Evolutionary conservation across 2,113 vertebrate genomes (phyloP).

Genomic region (Okapia johnstoni): DNA sequence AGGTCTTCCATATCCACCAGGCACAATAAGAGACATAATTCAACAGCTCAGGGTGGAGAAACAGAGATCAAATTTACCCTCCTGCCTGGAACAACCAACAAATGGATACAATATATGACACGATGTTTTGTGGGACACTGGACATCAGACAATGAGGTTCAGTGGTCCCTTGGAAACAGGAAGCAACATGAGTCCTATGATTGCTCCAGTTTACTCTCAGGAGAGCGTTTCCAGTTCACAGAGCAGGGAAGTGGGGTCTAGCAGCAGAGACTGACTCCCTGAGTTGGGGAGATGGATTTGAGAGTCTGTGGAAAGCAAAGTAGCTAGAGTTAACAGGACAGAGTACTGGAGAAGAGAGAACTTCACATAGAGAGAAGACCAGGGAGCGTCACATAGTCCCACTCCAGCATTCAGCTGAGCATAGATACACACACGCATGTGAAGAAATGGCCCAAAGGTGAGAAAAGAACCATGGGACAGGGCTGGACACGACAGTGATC

Average conservation of each 20-base stretch:
- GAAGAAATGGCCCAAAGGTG: background rate
- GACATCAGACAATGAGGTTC: background rate
- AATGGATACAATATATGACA: background rate
- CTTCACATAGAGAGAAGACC: background rate
- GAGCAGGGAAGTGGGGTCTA: background rate
- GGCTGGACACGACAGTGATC: background rate
- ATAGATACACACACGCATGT: too few relatives aligned
- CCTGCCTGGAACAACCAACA: background rate
- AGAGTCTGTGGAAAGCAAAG: background rate
- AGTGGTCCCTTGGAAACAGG: background rate
- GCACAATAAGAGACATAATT: background rate
- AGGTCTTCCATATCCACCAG: background rate
- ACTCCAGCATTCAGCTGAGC: background rate
- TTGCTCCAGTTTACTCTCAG: background rate
- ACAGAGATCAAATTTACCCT: background rate
- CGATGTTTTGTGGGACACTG: background rate
- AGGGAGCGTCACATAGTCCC: background rate
- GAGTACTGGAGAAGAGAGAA: background rate
- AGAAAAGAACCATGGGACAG: background rate
- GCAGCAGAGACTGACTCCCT: background rate
- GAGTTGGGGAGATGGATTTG: background rate
- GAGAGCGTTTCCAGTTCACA: background rate
- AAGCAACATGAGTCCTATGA: background rate
- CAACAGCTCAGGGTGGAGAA: background rate
- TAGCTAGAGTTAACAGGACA: background rate